Evolutionary conservation across 2,113 vertebrate genomes (phyloP).

Genomic region (Corythaeola cristata): DNA sequence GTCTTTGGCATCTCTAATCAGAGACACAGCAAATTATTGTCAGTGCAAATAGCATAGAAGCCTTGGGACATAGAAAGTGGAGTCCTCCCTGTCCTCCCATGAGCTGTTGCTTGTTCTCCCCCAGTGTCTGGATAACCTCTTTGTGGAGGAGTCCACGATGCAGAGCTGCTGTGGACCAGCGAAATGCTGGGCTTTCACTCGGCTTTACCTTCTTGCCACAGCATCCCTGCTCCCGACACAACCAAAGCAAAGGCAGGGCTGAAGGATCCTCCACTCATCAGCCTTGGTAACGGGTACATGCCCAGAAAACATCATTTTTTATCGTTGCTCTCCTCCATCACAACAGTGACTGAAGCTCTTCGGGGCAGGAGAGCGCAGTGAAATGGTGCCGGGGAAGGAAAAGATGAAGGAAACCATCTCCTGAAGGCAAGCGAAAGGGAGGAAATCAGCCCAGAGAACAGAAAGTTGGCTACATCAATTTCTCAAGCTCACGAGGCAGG

Average conservation of each 20-base stretch:
- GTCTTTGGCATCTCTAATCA: neutral
- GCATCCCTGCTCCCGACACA: neutral
- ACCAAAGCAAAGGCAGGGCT: neutral
- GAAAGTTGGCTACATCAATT: neutral
- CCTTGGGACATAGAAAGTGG: neutral
- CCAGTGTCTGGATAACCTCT: neutral
- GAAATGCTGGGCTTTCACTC: neutral
- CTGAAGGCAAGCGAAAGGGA: neutral
- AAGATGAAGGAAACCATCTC: neutral
- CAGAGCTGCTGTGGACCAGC: neutral
- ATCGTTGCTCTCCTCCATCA: neutral
- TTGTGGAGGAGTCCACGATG: rapidly evolving
- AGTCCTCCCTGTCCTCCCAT: neutral
- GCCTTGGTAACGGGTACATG: neutral
- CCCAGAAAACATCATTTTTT: neutral
- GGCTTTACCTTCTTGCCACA: neutral
- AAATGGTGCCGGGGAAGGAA: neutral
- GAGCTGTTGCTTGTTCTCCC: neutral
- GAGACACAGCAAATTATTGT: neutral
- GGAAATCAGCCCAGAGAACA: neutral
- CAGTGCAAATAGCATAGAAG: neutral
- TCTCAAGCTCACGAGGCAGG: neutral
- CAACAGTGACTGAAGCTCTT: neutral
- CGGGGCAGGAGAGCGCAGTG: rapidly evolving
- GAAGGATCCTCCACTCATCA: neutral